Conservation (phyloP, 2,113 vertebrate species). For the Pedetes capensis region DNA sequence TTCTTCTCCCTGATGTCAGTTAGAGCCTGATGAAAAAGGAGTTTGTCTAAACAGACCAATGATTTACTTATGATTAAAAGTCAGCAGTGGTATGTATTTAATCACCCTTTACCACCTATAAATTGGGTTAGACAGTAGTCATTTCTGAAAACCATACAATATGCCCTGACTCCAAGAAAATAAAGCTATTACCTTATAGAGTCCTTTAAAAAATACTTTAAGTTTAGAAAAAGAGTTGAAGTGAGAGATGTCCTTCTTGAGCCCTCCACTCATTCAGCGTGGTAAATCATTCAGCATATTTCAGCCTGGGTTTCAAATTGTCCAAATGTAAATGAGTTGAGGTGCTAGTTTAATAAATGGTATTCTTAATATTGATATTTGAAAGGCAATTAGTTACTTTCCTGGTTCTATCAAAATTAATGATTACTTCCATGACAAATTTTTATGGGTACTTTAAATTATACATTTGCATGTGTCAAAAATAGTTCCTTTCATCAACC, state of each 20-base stretch:
- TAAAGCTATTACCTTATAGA: neutral
- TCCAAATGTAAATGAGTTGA: slow-evolving; percentile 7
- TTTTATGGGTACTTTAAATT: slow-evolving; percentile 76
- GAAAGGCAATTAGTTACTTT: slow-evolving; percentile 75
- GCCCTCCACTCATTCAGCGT: neutral
- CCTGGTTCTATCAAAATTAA: slow-evolving; percentile 73
- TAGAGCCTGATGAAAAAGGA: slow-evolving; percentile 46
- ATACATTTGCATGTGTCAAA: slow-evolving; percentile 74
- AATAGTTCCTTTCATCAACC: slow-evolving; percentile 71
- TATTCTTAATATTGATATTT: slow-evolving; percentile 74
- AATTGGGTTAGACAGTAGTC: neutral
- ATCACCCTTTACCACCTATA: neutral
- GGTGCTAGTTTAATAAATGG: slow-evolving; percentile 63
- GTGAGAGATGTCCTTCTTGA: neutral
- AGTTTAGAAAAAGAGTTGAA: neutral
- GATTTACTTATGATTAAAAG: slow-evolving; percentile 63
- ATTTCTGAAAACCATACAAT: neutral
- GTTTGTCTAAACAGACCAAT: slow-evolving; percentile 4
- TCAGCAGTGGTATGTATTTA: slow-evolving; percentile 21
- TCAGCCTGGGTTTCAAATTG: neutral
- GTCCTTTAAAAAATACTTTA: neutral
- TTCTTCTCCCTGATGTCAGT: slow-evolving; percentile 17
- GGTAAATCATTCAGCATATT: neutral
- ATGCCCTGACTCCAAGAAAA: slow-evolving; percentile 23
- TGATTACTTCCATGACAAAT: slow-evolving; percentile 68